Base-by-base conservation (phyloP, 2,113 vertebrate species). In the Erythrolamprus reginae region DNA sequence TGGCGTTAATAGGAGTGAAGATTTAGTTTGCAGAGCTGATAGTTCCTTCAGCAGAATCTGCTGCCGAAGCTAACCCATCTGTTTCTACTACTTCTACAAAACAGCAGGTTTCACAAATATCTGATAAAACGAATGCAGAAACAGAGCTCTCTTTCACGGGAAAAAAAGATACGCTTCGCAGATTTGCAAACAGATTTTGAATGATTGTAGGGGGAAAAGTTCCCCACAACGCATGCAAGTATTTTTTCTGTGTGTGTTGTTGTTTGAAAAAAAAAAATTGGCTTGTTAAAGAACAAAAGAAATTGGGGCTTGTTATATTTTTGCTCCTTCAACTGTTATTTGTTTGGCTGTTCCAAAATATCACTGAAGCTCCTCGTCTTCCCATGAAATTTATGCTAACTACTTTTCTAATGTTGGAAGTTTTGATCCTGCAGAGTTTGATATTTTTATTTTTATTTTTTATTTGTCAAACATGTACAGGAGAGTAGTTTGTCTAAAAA, bases 21-120 rank as follows among this genome's bases (percentile, higher is more conserved):
- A 93, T 19, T 91, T 91, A 95, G 89, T 90, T 92, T 93, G 89
- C 65, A 93, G 92, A 95, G 90, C 91, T 90, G 82, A 96, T 95
- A 93, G 91, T 88, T 47, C 23, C 91, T 94, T 95, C 95, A 93
- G 94, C 94, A 94, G 93, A 95, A 94, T 93, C 95, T 90, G 96
- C 95, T 94, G 93, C 91, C 0, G 86, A 94, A 91, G 90, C 94
- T 92, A 95, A 95, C 95, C 96, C 96, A 96, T 96, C 96, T 96
- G 96, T 93, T 96, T 96, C 95, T 95, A 94, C 95, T 96, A 95
- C 95, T 96, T 96, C 95, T 84, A 95, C 93, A 92, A 96, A 96
- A 96, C 96, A 96, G 96, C 95, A 96, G 96, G 96, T 96, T 95
- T 96, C 96, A 96, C 96, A 96, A 96, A 96, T 96, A 96, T 96